A percentile compares a stretch with the other conserved stretches of the same genome.
phyloP scores from a whole-genome alignment of 2,888 invertebrate species.

The Leptogaster cylindrica region DNA sequence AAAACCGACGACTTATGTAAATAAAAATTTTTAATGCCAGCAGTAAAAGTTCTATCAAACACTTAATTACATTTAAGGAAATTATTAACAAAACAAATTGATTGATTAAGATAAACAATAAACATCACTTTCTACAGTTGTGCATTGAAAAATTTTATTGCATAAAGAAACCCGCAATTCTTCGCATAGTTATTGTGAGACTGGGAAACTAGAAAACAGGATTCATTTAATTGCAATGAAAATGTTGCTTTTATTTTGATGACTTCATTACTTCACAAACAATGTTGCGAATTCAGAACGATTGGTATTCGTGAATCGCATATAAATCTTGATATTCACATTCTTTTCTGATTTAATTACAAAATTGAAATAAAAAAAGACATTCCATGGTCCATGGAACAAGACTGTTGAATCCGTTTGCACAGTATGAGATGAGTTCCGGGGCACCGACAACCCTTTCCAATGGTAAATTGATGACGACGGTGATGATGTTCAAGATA shows the following conservation, averaged over 20 bases:
- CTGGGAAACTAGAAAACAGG: not conserved
- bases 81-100: too few relatives aligned
- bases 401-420: not conserved
- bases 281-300: not conserved
- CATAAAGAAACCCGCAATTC: too few relatives aligned
- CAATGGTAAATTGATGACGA: not conserved
- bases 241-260: not conserved
- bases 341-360: constrained; percentile 18
- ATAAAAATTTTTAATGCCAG: too few relatives aligned
- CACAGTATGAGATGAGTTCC: constrained; percentile 8
- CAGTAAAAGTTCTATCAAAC: too few relatives aligned
- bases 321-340: constrained; percentile 14
- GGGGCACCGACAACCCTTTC: not conserved
- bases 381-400: not conserved
- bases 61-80: too few relatives aligned
- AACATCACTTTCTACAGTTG: too few relatives aligned
- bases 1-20: too few relatives aligned
- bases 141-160: too few relatives aligned
- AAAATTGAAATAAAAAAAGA: too few relatives aligned
- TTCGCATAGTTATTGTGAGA: too few relatives aligned
- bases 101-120: too few relatives aligned
- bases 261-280: constrained; percentile 8
- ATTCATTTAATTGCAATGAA: not conserved
- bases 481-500: not conserved
- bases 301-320: not conserved